Conservation (phyloP, 2,888 invertebrate genomes). For the Cheilosia scutellata region DNA sequence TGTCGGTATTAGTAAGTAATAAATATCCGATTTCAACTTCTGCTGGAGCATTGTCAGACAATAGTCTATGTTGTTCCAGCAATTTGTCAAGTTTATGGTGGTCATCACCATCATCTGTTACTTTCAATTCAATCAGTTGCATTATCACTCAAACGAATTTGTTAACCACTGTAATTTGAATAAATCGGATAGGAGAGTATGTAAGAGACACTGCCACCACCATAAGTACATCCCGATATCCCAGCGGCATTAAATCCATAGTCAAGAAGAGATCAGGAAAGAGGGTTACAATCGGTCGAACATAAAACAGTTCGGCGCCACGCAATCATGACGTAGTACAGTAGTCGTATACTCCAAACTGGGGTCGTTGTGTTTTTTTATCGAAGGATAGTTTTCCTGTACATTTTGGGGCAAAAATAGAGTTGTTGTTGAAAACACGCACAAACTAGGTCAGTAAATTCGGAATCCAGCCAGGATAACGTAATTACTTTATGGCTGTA, state of each 20-base stretch:
- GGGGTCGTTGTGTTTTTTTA: constrained; percentile 29
- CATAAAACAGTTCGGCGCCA: constrained; percentile 34
- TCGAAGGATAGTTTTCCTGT: background rate
- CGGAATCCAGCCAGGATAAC: constrained; percentile 40
- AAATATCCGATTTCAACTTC: constrained; percentile 12
- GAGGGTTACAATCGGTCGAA: constrained; percentile 42
- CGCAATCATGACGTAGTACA: constrained; percentile 19
- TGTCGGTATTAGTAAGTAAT: constrained; percentile 25
- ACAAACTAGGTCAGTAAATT: constrained; percentile 44
- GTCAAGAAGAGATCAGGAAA: constrained; percentile 42
- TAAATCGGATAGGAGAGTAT: constrained; percentile 38
- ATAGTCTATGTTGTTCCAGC: constrained; percentile 10
- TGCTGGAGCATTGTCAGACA: constrained; percentile 38
- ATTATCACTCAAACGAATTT: constrained; percentile 54
- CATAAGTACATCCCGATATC: background rate
- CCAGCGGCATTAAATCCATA: constrained; percentile 35
- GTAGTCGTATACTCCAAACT: background rate
- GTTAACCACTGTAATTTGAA: constrained; percentile 51
- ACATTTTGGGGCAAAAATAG: constrained; percentile 11
- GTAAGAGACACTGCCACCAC: constrained; percentile 6
- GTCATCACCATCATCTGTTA: constrained; percentile 28
- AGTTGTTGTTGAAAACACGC: constrained; percentile 14
- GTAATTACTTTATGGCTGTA: constrained; percentile 45
- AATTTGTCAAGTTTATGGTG: constrained; percentile 56
- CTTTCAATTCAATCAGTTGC: constrained; percentile 45